Evolutionary conservation across 2,797 vertebrate genomes (phyloP).

Genomic region (Lophius americanus): DNA sequence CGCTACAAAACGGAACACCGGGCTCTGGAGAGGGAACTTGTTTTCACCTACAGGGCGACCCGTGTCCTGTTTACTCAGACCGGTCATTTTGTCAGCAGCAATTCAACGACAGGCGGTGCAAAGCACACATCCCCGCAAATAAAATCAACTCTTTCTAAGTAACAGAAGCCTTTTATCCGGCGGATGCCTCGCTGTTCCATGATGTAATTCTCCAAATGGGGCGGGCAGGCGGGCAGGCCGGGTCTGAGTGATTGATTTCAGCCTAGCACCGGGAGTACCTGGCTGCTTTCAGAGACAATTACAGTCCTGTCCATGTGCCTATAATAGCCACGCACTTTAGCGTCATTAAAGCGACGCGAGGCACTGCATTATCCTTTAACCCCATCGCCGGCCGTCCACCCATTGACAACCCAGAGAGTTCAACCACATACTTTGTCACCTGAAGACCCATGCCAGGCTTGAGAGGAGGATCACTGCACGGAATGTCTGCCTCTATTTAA

Average conservation of each 20-base stretch:
- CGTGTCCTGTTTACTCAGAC: conserved; percentile 58
- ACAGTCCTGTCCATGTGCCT: conserved; percentile 84
- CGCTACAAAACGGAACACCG: conserved; percentile 30
- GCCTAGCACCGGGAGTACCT: conserved; percentile 86
- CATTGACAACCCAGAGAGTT: conserved; percentile 81
- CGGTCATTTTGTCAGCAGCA: conserved; percentile 71
- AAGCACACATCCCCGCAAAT: conserved; percentile 71
- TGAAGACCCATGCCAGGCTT: conserved; percentile 64
- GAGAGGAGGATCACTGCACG: conserved; percentile 56
- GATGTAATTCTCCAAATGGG: conserved; percentile 87
- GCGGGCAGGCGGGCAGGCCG: conserved; percentile 71
- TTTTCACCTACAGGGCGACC: conserved; percentile 62
- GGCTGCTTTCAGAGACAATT: conserved; percentile 93
- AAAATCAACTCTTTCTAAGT: conserved; percentile 78
- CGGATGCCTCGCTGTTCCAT: conserved; percentile 76
- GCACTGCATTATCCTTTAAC: conserved; percentile 90
- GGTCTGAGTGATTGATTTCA: conserved; percentile 89
- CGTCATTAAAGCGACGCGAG: conserved; percentile 88
- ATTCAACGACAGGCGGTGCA: conserved; percentile 62
- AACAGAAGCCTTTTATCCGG: conserved; percentile 78
- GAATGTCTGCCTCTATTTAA: conserved; percentile 23
- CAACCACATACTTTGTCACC: conserved; percentile 82
- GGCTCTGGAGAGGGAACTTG: conserved; percentile 27
- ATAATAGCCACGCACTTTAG: conserved; percentile 86
- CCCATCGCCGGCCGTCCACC: conserved; percentile 83